Evolutionary conservation across 2,888 invertebrate species (phyloP).

Genomic region (Leucozona laternaria): DNA sequence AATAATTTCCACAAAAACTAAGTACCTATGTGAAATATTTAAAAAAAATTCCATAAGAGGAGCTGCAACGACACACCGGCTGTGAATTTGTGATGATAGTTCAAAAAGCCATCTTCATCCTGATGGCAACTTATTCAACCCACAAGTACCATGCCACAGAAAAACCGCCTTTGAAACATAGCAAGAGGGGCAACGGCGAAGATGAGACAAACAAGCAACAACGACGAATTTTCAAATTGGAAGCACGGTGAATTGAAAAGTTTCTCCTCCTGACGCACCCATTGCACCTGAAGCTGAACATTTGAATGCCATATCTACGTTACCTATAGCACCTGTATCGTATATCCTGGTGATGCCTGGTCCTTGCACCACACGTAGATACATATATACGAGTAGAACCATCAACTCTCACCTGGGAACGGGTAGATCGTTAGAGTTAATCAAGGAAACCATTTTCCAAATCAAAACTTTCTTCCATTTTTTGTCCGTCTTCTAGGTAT

Average conservation of each 20-base stretch:
- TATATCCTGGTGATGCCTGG: conserved; percentile 6
- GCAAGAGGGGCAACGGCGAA: neutral
- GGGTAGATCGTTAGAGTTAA: conserved; percentile 64
- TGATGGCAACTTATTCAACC: conserved; percentile 17
- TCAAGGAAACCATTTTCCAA: conserved; percentile 72
- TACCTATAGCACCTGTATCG: no score
- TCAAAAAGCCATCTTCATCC: conserved; percentile 30
- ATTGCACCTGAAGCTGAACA: conserved; percentile 24
- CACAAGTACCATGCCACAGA: neutral
- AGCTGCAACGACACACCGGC: neutral
- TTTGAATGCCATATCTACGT: conserved; percentile 14
- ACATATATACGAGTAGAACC: neutral
- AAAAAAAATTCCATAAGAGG: neutral
- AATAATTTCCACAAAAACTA: conserved; percentile 29
- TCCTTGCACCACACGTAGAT: neutral
- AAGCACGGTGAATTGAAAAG: conserved; percentile 61
- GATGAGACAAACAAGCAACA: conserved; percentile 17
- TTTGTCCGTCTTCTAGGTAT: conserved; percentile 31
- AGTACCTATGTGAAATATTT: conserved; percentile 19
- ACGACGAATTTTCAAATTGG: conserved; percentile 56
- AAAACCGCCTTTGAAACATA: neutral
- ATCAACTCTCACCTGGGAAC: conserved; percentile 33
- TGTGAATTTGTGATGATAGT: conserved; percentile 21
- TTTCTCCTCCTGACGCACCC: conserved; percentile 44
- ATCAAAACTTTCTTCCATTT: conserved; percentile 67